Percentiles rank a stretch among this genome's conserved stretches.
phyloP scores from a whole-genome alignment of 2,797 vertebrate species.

The Chromobotia macracanthus region DNA sequence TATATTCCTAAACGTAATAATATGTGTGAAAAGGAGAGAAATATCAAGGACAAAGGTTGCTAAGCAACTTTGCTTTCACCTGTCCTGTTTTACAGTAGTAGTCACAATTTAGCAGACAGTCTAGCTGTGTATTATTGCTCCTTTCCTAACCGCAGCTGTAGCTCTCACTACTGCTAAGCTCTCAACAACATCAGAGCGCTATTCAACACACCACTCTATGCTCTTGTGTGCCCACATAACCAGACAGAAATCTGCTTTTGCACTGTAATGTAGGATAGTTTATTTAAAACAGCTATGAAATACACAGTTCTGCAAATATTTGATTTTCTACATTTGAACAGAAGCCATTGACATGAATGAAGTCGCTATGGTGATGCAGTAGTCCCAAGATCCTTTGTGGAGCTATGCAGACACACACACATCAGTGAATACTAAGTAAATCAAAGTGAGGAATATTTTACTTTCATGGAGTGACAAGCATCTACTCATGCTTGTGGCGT shows the following conservation, averaged over 20 bases:
- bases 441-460: constrained; percentile 34
- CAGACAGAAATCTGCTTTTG: constrained; percentile 14
- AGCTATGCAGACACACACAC: not conserved
- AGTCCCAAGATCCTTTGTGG: constrained; percentile 1
- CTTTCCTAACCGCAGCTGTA: constrained; percentile 39
- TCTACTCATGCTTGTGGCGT: not conserved
- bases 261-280: constrained; percentile 6
- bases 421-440: constrained; percentile 40
- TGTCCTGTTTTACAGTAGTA: constrained; percentile 43
- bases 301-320: constrained; percentile 37
- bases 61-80: constrained; percentile 59
- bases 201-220: constrained; percentile 38
- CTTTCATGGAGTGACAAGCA: constrained; percentile 1
- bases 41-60: constrained; percentile 61
- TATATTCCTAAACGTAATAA: not conserved
- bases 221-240: constrained; percentile 25
- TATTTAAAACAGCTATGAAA: constrained; percentile 17
- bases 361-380: constrained; percentile 17
- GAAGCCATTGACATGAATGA: constrained; percentile 9
- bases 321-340: constrained; percentile 14
- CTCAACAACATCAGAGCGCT: constrained; percentile 45
- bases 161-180: constrained; percentile 41
- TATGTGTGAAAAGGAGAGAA: constrained; percentile 1
- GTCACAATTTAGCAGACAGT: constrained; percentile 36
- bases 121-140: constrained; percentile 51